Base-by-base conservation (phyloP, 2,113 vertebrate genomes). In the Trematomus loennbergii region DNA sequence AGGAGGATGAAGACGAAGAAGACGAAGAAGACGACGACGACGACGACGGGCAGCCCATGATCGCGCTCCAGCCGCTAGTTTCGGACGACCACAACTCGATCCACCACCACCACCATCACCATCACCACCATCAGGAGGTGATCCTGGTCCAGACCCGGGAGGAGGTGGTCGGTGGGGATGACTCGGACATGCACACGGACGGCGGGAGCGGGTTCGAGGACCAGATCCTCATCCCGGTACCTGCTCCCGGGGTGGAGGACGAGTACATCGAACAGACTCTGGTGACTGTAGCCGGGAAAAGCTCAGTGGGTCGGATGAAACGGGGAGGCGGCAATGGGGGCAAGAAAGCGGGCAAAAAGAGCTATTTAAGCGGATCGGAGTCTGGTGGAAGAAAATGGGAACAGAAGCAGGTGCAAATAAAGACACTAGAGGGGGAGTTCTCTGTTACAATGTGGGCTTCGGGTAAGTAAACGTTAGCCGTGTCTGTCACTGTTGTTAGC, bases 401-500 rank as follows among this genome's bases (percentile, higher is more conserved):
- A 90, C 97, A 99, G 95, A 99, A 99, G 93, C 97, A 99, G 94
- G 97, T 99, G 93, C 97, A 99, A 92, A 99, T 99, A 96, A 99
- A 99, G 96, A 98, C 98, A 84, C 95, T 98, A 95, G 98, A 99
- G 90, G 97, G 98, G 88, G 98, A 99, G 88, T 99, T 99, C 89
- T 99, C 97, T 62, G 98, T 99, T 84, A 98, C 97, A 76, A 99
- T 99, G 97, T 99, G 98, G 98, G 97, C 97, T 78, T 98, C 98
- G 94, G 98, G 96, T 97, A 89, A 96, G 96, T 94, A 88, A 66
- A 70, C 78, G 72, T 49, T 12, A 55, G 75, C 68, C 13, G 70
- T 50, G 68, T 67, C 75, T 79, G 74, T 78, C 49, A 70, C 59
- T 72, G 58, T 77, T 72, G 76, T 84, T 77, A 87, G 89, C 89